Conservation (phyloP, 1,140 invertebrate genomes). For the Listronotus oregonensis region DNA sequence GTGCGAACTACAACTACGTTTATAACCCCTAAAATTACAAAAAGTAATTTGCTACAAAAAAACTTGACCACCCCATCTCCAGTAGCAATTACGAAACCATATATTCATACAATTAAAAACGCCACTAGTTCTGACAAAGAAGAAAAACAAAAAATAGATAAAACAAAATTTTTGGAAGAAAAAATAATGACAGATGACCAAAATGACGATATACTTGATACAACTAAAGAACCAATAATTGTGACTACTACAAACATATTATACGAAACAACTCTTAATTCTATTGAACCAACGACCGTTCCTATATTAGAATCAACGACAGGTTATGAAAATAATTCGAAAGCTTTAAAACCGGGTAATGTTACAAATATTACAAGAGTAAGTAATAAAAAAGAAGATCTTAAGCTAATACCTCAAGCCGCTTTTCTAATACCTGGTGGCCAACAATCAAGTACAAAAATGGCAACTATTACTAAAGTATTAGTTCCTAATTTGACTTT, state of each 20-base stretch:
- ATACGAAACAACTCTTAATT: conserved; percentile 13
- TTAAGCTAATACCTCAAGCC: conserved; percentile 55
- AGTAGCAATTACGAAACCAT: no score
- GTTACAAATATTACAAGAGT: neutral
- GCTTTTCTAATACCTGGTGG: conserved; percentile 65
- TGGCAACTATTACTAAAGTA: conserved; percentile 69
- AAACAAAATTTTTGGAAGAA: neutral
- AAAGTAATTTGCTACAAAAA: no score
- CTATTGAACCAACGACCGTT: conserved; percentile 20
- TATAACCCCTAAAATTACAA: neutral
- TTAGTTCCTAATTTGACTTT: conserved; percentile 9
- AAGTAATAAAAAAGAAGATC: conserved; percentile 33
- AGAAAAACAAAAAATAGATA: neutral
- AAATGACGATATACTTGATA: neutral
- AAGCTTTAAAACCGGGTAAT: neutral
- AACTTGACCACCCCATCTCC: no score
- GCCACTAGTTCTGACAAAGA: neutral
- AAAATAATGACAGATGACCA: neutral
- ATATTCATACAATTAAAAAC: no score
- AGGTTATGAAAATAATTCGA: neutral
- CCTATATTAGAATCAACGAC: conserved; percentile 8
- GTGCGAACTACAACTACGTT: neutral
- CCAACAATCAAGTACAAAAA: conserved; percentile 55
- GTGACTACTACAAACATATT: neutral
- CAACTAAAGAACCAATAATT: neutral